Conservation (phyloP, 2,888 invertebrate species). For the Enchytraeus crypticus region DNA sequence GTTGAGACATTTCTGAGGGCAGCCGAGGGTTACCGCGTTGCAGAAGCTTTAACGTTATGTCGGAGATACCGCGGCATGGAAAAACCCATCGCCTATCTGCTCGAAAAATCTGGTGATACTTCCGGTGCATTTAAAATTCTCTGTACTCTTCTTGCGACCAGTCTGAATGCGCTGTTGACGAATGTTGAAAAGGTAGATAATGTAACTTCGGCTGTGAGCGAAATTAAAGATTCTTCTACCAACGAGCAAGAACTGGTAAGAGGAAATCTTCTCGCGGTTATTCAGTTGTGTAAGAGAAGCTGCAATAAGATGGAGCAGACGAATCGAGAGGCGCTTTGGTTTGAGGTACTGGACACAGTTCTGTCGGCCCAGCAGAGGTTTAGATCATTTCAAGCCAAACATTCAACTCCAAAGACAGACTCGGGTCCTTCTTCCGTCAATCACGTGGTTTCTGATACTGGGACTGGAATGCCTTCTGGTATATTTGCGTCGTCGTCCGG, state of each 20-base stretch:
- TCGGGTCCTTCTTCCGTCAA: not conserved
- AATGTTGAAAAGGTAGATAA: not conserved
- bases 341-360: slow-evolving; percentile 50
- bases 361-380: slow-evolving; percentile 49
- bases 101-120: slow-evolving; percentile 68
- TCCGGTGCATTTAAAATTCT: slow-evolving; percentile 59
- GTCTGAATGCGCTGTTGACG: not conserved
- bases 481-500: not conserved
- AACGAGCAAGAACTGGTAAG: not conserved
- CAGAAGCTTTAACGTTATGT: slow-evolving; percentile 59
- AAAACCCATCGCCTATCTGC: slow-evolving; percentile 62
- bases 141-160: slow-evolving; percentile 31
- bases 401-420: not conserved
- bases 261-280: slow-evolving; percentile 31
- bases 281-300: slow-evolving; percentile 52
- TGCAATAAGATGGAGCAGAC: slow-evolving; percentile 49
- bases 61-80: slow-evolving; percentile 55
- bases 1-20: slow-evolving; percentile 55
- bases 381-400: too few species aligned
- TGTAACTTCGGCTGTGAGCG: not conserved
- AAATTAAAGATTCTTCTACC: too few species aligned
- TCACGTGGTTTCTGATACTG: too few species aligned
- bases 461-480: not conserved
- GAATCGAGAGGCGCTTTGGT: slow-evolving; percentile 52
- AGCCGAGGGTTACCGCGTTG: slow-evolving; percentile 57